Conservation (phyloP, 2,797 vertebrate species). For the Uromys caudimaculatus region DNA sequence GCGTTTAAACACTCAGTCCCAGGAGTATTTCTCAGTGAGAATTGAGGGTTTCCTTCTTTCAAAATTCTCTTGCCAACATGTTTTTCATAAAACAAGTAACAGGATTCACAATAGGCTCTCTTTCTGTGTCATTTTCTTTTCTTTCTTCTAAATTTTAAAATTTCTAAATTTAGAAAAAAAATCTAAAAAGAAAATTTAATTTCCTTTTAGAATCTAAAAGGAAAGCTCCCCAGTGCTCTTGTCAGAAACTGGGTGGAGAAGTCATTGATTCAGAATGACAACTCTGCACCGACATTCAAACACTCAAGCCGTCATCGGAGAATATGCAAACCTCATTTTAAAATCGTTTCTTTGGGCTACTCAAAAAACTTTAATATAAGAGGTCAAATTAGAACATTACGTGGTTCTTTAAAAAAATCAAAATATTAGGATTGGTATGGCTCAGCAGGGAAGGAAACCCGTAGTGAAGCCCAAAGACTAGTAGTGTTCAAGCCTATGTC, state of each 20-base stretch:
- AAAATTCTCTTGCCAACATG: constrained; percentile 8
- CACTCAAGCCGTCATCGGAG: background rate
- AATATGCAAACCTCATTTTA: constrained; percentile 22
- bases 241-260: constrained; percentile 2
- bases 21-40: constrained; percentile 50
- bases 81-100: constrained; percentile 49
- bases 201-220: background rate
- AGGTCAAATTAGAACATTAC: constrained; percentile 27
- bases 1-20: constrained; percentile 45
- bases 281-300: background rate
- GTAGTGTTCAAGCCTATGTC: background rate
- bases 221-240: background rate
- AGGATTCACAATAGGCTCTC: background rate
- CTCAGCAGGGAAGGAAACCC: background rate
- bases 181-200: background rate
- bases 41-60: constrained; percentile 27
- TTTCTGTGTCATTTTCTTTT: constrained; percentile 23
- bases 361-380: constrained; percentile 34
- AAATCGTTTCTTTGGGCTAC: background rate
- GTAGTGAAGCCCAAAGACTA: background rate
- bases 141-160: background rate
- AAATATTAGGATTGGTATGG: background rate
- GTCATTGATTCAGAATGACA: constrained; percentile 18
- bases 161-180: background rate
- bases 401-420: constrained; percentile 35